Conservation (phyloP, 2,888 invertebrate genomes). For the Metellina segmentata region DNA sequence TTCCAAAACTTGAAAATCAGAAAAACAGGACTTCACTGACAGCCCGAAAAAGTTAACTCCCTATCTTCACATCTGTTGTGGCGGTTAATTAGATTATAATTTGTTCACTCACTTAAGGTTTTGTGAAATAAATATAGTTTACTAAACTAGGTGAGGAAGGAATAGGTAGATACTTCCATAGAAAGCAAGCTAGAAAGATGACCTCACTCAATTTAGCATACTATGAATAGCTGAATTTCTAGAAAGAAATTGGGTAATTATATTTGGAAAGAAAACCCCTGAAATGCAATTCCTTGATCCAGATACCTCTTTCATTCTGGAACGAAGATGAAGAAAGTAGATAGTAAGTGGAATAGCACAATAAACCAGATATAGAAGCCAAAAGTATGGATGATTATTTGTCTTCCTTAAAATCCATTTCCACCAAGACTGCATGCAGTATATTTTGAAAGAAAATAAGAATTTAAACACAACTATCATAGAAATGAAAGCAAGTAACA, state of each 20-base stretch:
- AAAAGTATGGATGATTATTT: slow-evolving; percentile 90
- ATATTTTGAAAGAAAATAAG: slow-evolving; percentile 13
- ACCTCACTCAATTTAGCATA: too few species aligned
- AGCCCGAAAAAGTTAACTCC: too few species aligned
- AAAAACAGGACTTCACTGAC: too few species aligned
- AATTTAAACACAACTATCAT: slow-evolving; percentile 19
- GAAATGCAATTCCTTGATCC: not conserved
- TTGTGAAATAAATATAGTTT: not conserved
- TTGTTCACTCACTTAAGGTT: not conserved
- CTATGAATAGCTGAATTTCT: too few species aligned
- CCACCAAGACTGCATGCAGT: slow-evolving; percentile 81
- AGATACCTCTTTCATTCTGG: slow-evolving; percentile 86
- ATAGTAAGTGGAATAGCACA: slow-evolving; percentile 87
- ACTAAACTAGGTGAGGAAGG: not conserved
- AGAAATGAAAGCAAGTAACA: too few species aligned
- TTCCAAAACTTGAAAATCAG: too few species aligned
- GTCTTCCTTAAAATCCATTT: slow-evolving; percentile 81
- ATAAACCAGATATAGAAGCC: slow-evolving; percentile 90
- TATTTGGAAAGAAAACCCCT: not conserved
- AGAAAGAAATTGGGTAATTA: not conserved
- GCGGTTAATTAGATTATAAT: too few species aligned
- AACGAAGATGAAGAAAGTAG: slow-evolving; percentile 87
- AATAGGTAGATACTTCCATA: too few species aligned
- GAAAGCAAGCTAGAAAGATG: too few species aligned
- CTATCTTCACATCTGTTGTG: too few species aligned